Conservation (phyloP, 35 echinoderm and acorn worm species). For the Hemicentrotus pulcherrimus region DNA sequence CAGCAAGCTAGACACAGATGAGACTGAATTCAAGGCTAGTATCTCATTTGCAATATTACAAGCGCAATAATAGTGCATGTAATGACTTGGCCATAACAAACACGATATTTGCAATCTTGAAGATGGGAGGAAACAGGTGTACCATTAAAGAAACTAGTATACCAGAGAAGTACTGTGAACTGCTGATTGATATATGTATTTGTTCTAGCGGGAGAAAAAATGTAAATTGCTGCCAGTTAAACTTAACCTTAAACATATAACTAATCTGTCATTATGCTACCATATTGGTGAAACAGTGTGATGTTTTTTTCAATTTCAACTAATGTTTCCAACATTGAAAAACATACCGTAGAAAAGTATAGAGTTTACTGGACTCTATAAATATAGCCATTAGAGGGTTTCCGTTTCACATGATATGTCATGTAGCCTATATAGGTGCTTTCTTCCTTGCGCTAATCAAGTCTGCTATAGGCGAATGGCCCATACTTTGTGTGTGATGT, state of each 20-base stretch:
- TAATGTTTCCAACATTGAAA: no score
- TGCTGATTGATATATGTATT: not conserved
- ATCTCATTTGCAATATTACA: not conserved
- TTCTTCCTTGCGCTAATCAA: no score
- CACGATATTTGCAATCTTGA: not conserved
- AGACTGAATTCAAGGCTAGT: not conserved
- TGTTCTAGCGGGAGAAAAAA: not conserved
- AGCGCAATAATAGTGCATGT: not conserved
- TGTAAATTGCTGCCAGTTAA: not conserved
- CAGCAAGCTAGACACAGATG: not conserved
- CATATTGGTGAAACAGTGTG: not conserved
- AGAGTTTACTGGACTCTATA: no score
- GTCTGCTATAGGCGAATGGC: no score
- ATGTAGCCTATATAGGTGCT: no score
- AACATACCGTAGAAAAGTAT: no score
- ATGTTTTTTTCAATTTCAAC: no score
- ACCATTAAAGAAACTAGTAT: not conserved
- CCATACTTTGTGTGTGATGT: no score
- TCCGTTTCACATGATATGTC: no score
- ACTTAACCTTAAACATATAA: not conserved
- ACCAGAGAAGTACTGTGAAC: not conserved
- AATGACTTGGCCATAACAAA: not conserved
- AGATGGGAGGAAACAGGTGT: not conserved
- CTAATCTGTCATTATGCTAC: not conserved
- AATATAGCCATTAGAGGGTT: no score